Evolutionary conservation across 23 tunicate species (phyloP), one percentile per base, ranked within the genome.

Genomic region (Trididemnum clinides): DNA sequence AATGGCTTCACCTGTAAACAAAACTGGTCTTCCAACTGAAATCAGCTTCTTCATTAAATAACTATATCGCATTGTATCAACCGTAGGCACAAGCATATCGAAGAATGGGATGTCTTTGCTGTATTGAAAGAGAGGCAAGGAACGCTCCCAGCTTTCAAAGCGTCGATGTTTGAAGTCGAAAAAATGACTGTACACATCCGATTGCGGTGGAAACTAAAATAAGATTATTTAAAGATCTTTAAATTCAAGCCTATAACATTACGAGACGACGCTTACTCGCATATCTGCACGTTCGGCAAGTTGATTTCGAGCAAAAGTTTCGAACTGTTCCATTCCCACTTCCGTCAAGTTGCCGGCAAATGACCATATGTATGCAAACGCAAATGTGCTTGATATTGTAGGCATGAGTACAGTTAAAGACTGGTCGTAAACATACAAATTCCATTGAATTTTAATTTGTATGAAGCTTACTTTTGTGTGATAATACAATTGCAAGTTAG

Each of bases 1-100:
- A n/a, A n/a, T n/a, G n/a, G n/a, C n/a, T n/a, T n/a, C 30, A 90
- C 98, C 98, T 30, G 98, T 95, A 66, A 33, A 95, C 33, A 95
- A 58, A 3, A 95, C 96, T 7, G 99, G 93, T 44, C 77, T 80
- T n/a, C 72, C 76, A 7, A 90, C 91, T 20, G 87, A 88, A 33
- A 95, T 64, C 31, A 95, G 66, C 64, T 95, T 95, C 25, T 85
- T 90, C 99, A 95, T 95, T 31, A 95, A 51, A 29, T 87, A 95
- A 7, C 99, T 95, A 57, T 75, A 95, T 33, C 99, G 85, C 33
- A 85, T 85, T 1, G 99, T 95, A 66, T 95, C 99, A 20, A 95
- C 72, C 25, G 99, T 95, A 7, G 99, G 99, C 23, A 95, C 96
- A 66, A 95, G 72, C 51, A 95, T 90, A 23, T 95, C 99, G 39